Evolutionary conservation across 2,113 vertebrate genomes (phyloP), one percentile per base, ranked within the genome.

Genomic region (Grammomys dolichurus): DNA sequence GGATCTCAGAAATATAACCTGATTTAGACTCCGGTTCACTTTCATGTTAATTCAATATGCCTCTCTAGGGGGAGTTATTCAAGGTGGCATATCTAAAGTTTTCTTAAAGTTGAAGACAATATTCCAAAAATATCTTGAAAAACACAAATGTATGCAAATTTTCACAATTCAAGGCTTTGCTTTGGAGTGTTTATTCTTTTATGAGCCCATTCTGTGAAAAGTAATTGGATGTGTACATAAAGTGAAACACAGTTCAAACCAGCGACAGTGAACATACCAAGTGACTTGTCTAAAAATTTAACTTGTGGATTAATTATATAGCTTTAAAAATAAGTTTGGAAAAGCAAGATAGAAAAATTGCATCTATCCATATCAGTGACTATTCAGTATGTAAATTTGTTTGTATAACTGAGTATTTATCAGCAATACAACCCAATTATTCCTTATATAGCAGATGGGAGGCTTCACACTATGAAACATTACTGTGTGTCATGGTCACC

Each of bases 181-280:
- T 95, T 70, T 96, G 60, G 65, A 92, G n/a, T 70, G n/a, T 80
- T 89, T 86, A 89, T 91, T 93, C 77, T 96, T 94, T 97, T 76
- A 87, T 94, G 93, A 91, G 78, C 75, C 7, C 6, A 82, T 93
- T 70, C 88, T 91, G 67, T 95, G 82, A 96, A 90, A 95, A 95
- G 80, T 96, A 96, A 97, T 97, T 97, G 92, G 77, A 89, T 94
- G 72, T 97, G 90, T 92, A 78, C 77, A 89, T 84, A 94, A 95
- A 69, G 95, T 75, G 86, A 97, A 96, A 97, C 90, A 90, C 31
- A 96, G 93, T 94, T 97, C 90, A 94, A 70, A 85, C 12, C 43
- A 87, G 76, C 91, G 90, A 93, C 78, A 40, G 0, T 9, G 54
- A 67, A 73, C 92, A 95, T 93, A 92, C 72, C 77, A 92, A 95